Conservation (phyloP, 23 tunicate species). For the Styela plicata region DNA sequence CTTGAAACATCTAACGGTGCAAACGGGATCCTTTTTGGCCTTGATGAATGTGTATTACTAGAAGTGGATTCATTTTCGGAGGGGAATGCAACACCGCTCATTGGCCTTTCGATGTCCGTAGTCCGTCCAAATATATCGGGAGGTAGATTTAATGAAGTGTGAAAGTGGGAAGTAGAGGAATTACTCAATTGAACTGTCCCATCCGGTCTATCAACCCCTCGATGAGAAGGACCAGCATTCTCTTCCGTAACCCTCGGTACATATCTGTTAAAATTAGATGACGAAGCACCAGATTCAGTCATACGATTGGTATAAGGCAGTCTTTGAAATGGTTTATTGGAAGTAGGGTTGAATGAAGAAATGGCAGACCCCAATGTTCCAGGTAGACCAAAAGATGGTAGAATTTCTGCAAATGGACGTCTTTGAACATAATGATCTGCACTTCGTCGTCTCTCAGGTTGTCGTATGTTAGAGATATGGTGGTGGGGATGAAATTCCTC, state of each 20-base stretch:
- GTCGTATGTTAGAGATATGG: neutral
- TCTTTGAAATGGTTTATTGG: conserved; percentile 10
- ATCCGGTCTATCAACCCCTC: conserved; percentile 27
- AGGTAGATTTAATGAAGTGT: conserved; percentile 11
- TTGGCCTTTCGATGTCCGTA: neutral
- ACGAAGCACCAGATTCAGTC: conserved; percentile 1
- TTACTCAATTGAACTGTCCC: neutral
- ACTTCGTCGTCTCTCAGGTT: neutral
- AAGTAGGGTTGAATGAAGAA: neutral
- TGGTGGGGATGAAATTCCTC: conserved; percentile 7
- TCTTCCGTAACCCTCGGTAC: conserved; percentile 5
- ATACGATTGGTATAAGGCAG: conserved; percentile 17
- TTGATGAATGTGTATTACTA: neutral
- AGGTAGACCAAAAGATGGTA: conserved; percentile 3
- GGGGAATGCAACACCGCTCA: neutral
- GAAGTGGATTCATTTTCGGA: neutral
- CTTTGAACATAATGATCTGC: neutral
- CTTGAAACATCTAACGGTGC: conserved; percentile 10
- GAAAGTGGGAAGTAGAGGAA: neutral
- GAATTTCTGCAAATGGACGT: conserved; percentile 18
- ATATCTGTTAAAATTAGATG: neutral
- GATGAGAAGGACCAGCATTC: neutral
- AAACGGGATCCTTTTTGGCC: conserved; percentile 12
- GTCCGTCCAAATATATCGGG: neutral
- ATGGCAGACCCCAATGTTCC: neutral